Conservation (phyloP, 2,888 invertebrate genomes). For the Amblyjoppa proteus region DNA sequence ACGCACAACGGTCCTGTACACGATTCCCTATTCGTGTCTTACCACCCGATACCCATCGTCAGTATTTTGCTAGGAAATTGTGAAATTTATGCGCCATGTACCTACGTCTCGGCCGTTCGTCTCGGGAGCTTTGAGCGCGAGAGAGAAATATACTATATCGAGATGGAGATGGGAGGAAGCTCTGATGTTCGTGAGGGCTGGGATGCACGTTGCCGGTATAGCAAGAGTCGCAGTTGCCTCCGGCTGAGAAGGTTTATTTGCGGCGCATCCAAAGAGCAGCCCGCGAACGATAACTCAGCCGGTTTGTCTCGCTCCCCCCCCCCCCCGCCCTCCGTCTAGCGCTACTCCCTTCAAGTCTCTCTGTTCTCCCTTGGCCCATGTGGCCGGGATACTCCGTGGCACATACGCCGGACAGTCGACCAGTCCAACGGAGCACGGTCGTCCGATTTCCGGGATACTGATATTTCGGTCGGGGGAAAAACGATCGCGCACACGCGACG, state of each 20-base stretch:
- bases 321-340: neutral
- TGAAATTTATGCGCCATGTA: constrained; percentile 50
- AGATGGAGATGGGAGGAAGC: constrained; percentile 38
- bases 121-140: constrained; percentile 47
- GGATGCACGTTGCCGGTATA: constrained; percentile 33
- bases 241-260: constrained; percentile 70
- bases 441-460: constrained; percentile 68
- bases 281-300: constrained; percentile 69
- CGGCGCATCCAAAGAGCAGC: constrained; percentile 71
- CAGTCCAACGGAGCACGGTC: constrained; percentile 58
- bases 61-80: constrained; percentile 25
- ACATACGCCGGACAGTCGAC: constrained; percentile 57
- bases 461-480: constrained; percentile 69
- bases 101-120: constrained; percentile 31
- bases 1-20: neutral
- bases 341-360: neutral
- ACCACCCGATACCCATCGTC: constrained; percentile 9
- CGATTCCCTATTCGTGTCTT: constrained; percentile 8
- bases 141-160: constrained; percentile 23
- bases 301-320: constrained; percentile 66
- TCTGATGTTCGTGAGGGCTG: constrained; percentile 36
- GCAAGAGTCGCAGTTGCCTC: constrained; percentile 55
- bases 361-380: constrained; percentile 31
- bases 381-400: constrained; percentile 1
- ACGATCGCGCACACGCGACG: constrained; percentile 49